Conservation (phyloP, 2,888 invertebrate genomes). For the Idaea biselata region DNA sequence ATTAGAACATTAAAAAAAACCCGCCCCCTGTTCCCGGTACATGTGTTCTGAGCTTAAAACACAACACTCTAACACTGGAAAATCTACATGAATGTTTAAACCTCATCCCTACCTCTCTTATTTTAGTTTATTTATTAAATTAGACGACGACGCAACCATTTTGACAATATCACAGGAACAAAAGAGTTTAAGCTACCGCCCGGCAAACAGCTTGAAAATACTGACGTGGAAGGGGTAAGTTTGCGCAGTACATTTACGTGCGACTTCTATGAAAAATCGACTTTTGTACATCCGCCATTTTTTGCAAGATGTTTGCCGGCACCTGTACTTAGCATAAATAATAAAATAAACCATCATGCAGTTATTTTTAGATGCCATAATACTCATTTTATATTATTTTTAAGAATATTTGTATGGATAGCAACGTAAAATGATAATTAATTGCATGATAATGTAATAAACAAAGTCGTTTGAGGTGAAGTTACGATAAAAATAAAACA, state of each 20-base stretch:
- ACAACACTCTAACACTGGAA: too few species aligned
- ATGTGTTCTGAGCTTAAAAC: too few species aligned
- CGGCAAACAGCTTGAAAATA: too few species aligned
- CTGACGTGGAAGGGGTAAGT: too few species aligned
- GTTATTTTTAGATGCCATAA: neutral
- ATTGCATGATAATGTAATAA: neutral
- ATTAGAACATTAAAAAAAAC: too few species aligned
- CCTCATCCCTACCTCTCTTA: neutral
- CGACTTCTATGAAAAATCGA: too few species aligned
- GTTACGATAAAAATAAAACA: conserved; percentile 3
- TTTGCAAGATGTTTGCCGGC: too few species aligned
- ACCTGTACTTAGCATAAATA: too few species aligned
- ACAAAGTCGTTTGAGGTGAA: neutral
- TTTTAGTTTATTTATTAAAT: neutral
- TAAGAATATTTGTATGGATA: neutral
- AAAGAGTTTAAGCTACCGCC: neutral
- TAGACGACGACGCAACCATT: neutral
- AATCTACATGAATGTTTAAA: neutral
- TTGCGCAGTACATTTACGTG: too few species aligned
- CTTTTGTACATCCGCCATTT: too few species aligned
- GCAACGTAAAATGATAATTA: neutral
- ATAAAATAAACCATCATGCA: neutral
- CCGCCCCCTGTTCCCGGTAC: neutral
- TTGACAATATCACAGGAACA: neutral
- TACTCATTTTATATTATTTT: neutral